phyloP scores from a whole-genome alignment of 2,113 vertebrate genomes.

The Phalacrocorax brasilianus region DNA sequence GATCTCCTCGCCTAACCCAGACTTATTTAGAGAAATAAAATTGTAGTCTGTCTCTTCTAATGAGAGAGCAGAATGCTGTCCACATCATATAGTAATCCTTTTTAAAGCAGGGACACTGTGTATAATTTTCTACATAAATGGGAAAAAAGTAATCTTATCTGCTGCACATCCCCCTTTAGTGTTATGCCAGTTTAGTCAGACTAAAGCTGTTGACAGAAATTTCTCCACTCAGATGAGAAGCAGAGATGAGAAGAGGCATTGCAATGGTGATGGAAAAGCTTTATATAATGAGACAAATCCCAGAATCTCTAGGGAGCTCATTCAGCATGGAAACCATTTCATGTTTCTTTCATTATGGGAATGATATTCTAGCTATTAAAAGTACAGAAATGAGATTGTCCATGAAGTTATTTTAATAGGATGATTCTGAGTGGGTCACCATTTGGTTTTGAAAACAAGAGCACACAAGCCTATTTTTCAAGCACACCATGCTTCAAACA shows the following conservation, averaged over 20 bases:
- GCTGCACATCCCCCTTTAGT: constrained; percentile 28
- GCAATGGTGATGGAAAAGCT: constrained; percentile 62
- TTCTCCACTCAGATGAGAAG: constrained; percentile 68
- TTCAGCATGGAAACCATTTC: constrained; percentile 68
- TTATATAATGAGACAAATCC: constrained; percentile 77
- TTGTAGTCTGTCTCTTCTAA: constrained; percentile 64
- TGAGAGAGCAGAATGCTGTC: constrained; percentile 57
- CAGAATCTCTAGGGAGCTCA: constrained; percentile 63
- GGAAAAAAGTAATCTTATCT: constrained; percentile 70
- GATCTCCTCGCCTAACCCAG: constrained; percentile 46
- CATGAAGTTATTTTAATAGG: constrained; percentile 64
- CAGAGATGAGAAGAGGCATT: constrained; percentile 69
- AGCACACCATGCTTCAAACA: constrained; percentile 24
- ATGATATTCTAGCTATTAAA: constrained; percentile 67
- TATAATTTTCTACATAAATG: constrained; percentile 71
- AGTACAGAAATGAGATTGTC: constrained; percentile 54
- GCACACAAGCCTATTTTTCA: constrained; percentile 41
- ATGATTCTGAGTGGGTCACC: constrained; percentile 12
- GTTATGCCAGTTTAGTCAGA: constrained; percentile 41
- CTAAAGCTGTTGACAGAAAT: constrained; percentile 72
- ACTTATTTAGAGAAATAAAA: constrained; percentile 70
- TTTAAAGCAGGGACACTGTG: constrained; percentile 56
- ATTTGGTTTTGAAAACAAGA: constrained; percentile 52
- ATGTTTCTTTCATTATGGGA: constrained; percentile 71
- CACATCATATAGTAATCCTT: constrained; percentile 57